Evolutionary conservation across 2,888 invertebrate genomes (phyloP), one percentile per base, ranked within the genome.

Genomic region (Carterocephalus palaemon): DNA sequence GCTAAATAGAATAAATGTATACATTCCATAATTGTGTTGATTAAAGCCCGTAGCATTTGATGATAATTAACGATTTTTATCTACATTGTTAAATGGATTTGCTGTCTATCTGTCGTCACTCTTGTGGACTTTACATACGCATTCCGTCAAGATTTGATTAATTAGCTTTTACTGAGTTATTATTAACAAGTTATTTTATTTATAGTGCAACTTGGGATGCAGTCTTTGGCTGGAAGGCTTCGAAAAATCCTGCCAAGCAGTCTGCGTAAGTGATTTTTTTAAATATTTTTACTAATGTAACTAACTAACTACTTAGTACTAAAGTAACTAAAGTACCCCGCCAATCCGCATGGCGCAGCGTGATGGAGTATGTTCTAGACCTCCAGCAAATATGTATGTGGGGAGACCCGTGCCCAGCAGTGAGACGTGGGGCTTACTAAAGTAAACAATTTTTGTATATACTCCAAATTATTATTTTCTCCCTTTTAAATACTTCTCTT

Each of bases 151-250:
- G 8, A 12, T 20, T 42, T 42, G 33, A 41, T 38, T 37, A 39
- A 12, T 15, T 37, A 28, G 12, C 13, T 13, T 7, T 19, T 24
- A 17, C 1, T 28, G 4, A 7, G 5, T 26, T 33, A 5, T 31
- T 4, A 15, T 1, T 24, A 24, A 9, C 9, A 24, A 16, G 10
- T 15, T 26, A 34, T 46, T 54, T 72, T 68, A 69, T 67, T 91
- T 90, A 47, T 89, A 95, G 95, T 96, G 95, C 72, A 88, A 89
- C 48, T 88, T 90, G 70, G 95, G 95, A 46, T 96, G 95, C 79
- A 89, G 89, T 60, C 82, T 93, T 52, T 95, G 95, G 95, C 90
- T 90, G 69, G 88, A 88, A 60, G 94, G 94, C 19, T 78, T 95
- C 59, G 90, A 91, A 63, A 89, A 91, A 37, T 92, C 93, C 28